Base-by-base conservation (phyloP, 1,140 invertebrate species). In the Bombus balteatus region DNA sequence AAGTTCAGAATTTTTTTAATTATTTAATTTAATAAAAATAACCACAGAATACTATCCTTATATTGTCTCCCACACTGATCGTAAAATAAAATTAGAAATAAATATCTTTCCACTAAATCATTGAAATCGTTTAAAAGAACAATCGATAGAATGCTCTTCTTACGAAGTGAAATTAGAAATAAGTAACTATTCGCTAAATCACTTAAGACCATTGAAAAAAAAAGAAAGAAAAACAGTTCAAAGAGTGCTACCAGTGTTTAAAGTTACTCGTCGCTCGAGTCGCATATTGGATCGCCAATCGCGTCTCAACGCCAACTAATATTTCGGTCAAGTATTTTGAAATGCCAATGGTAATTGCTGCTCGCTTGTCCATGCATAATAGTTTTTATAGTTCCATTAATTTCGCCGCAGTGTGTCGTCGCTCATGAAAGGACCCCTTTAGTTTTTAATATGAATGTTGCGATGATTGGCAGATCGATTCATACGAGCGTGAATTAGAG, bases 401-500 rank as follows among this genome's bases (percentile, higher is more conserved):
- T 62, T 62, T 41, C 13, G 10, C 28, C 5, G 75, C 18, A 53
- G 18, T 25, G n/a, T 22, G 37, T 22, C 57, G 43, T 62, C 37
- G 6, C 1, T 77, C 13, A 32, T 77, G 57, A 62, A 77, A 77
- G 37, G 34, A 41, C 25, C 25, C 59, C 12, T 43, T 43, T 28
- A 41, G n/a, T 18, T 78, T 78, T 65, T 65, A 62, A 78, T 1
- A 32, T 3, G 76, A 32, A 28, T 3, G 25, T 66, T 15, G 39
- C 62, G 12, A 22, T 66, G 62, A 79, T 43, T 79, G 76, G n/a
- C n/a, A 79, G 76, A 66, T 79, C 41, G 62, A 79, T 79, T 79
- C 18, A 32, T 79, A 12, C 10, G 39, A 34, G 75, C 37, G 37
- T 22, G 39, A 79, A 66, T 79, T 79, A 32, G 25, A 79, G 76